These are phyloP conservation scores for Fistularia commersonii DNA, from an alignment of 2,797 vertebrate species.

Conservation along the genomic window DNA sequence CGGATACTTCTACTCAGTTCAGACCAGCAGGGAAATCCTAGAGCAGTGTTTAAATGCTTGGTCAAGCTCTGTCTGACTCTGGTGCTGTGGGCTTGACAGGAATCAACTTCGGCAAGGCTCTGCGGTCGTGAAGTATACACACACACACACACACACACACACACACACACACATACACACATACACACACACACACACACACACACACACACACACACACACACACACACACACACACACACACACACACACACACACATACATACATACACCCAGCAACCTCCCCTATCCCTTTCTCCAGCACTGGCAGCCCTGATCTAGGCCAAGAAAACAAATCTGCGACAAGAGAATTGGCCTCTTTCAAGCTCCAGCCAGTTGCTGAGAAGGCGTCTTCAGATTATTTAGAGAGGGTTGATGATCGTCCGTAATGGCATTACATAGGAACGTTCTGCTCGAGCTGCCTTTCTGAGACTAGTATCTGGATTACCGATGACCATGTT, in stretches of 20 bases:
- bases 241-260: too few relatives aligned
- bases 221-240: too few relatives aligned
- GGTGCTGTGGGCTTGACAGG: conserved; percentile 55
- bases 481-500: neutral
- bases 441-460: neutral
- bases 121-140: conserved; percentile 27
- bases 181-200: too few relatives aligned
- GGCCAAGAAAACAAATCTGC: conserved; percentile 43
- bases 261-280: too few relatives aligned
- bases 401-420: neutral
- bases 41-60: conserved; percentile 64
- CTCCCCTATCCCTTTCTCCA: conserved; percentile 2
- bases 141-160: conserved; percentile 5
- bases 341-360: conserved; percentile 25
- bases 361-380: conserved; percentile 28
- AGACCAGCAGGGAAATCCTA: conserved; percentile 54
- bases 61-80: conserved; percentile 60
- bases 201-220: too few relatives aligned
- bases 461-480: neutral
- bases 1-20: conserved; percentile 59
- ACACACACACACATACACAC: neutral
- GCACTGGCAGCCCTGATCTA: conserved; percentile 22
- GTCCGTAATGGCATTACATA: too few relatives aligned
- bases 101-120: conserved; percentile 55
- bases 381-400: conserved; percentile 1